These are phyloP conservation scores for Drosophila kambysellisi DNA, from an alignment of 2,888 invertebrate species.

Conservation along the genomic window DNA sequence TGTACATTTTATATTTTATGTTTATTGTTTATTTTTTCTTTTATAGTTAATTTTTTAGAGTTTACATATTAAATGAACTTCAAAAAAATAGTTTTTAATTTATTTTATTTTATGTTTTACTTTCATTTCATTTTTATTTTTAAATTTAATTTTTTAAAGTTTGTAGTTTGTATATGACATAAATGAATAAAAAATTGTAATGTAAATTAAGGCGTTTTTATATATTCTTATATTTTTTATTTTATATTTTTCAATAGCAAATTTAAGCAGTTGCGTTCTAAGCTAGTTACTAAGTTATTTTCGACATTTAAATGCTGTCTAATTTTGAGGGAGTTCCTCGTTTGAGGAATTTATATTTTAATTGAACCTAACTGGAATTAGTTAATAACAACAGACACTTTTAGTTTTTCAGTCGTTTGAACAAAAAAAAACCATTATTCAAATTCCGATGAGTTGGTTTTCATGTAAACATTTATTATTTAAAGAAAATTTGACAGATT, in stretches of 20 bases:
- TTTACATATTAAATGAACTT: no score
- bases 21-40: not conserved
- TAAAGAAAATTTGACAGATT: not conserved
- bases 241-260: not conserved
- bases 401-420: not conserved
- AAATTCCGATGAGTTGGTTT: not conserved
- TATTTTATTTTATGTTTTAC: not conserved
- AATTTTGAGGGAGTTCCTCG: not conserved
- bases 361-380: not conserved
- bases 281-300: not conserved
- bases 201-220: not conserved
- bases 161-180: not conserved
- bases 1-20: not conserved
- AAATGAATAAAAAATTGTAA: no score
- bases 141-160: not conserved
- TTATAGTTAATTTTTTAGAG: no score
- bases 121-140: not conserved
- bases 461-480: not conserved
- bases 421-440: not conserved
- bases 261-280: not conserved
- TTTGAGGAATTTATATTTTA: not conserved
- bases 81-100: not conserved
- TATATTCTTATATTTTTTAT: not conserved
- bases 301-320: not conserved
- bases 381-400: not conserved